Conservation (phyloP, 2,797 vertebrate genomes). For the Poecilia gillii region DNA sequence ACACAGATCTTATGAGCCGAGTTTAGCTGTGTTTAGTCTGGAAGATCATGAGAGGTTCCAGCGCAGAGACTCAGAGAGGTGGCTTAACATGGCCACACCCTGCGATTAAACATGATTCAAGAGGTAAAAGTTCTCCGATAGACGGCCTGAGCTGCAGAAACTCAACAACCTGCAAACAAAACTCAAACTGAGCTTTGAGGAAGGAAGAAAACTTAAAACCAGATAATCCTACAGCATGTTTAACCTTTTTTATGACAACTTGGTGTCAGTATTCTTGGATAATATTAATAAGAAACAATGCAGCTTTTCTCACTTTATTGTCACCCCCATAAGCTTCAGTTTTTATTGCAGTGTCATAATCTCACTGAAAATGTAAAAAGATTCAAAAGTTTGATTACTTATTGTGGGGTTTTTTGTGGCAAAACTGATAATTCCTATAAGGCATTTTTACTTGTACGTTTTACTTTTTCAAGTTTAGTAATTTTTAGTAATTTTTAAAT, state of each 20-base stretch:
- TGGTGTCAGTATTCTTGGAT: neutral
- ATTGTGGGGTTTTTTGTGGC: neutral
- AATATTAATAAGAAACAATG: neutral
- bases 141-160: conserved; percentile 4
- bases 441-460: neutral
- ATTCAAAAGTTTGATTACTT: neutral
- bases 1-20: conserved; percentile 9
- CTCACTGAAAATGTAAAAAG: neutral
- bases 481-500: neutral
- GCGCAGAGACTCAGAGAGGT: conserved; percentile 22
- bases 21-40: conserved; percentile 46
- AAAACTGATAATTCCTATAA: neutral
- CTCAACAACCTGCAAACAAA: neutral
- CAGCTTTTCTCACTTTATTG: neutral
- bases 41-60: conserved; percentile 16
- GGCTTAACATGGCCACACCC: conserved; percentile 46
- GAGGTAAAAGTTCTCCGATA: neutral
- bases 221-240: neutral
- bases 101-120: conserved; percentile 44
- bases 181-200: neutral
- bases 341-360: neutral
- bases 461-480: conserved; percentile 1
- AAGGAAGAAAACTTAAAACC: neutral
- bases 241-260: neutral
- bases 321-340: neutral